Evolutionary conservation across 2,113 vertebrate genomes (phyloP), one percentile per base, ranked within the genome.

Genomic region (Trematomus loennbergii): DNA sequence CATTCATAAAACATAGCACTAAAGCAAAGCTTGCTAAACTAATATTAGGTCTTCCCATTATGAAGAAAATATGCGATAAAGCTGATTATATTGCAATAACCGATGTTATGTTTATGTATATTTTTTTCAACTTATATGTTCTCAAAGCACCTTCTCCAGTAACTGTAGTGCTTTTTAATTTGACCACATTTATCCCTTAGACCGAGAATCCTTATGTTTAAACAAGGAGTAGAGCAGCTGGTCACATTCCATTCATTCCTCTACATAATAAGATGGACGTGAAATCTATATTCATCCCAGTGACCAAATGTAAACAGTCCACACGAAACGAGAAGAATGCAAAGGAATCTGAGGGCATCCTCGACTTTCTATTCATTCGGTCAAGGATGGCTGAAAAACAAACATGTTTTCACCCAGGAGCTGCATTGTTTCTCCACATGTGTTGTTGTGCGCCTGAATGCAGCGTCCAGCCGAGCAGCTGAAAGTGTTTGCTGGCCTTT

Each of bases 181-280:
- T 40, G 5, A 40, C 36, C 36, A 40, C 36, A 6, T 40, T 40
- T 40, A 8, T 73, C 48, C 22, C 12, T 20, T 12, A 79, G 66
- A 83, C 68, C 69, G 29, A 58, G 17, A 75, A 36, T 81, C 43
- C 25, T 68, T n/a, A 58, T 49, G 22, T 53, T 53, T 11, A 9
- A 53, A 71, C 76, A 81, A 90, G 73, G 57, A 66, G 13, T 12
- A 50, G 29, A 61, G 66, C 84, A 75, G 36, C 85, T 83, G 80
- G 43, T 63, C 48, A 25, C 87, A 90, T 91, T 90, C 88, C 65
- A 76, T 20, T 68, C 87, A 89, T 90, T 88, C 84, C 53, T 84
- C 45, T 3, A 48, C 79, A 88, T 68, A 87, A 85, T 79, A 66
- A 43, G 22, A 69, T 75, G 79, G 40, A 68, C 66, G n/a, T 29